These are phyloP conservation scores for Ifrita kowaldi DNA, from an alignment of 2,113 vertebrate species.

Conservation along the genomic window DNA sequence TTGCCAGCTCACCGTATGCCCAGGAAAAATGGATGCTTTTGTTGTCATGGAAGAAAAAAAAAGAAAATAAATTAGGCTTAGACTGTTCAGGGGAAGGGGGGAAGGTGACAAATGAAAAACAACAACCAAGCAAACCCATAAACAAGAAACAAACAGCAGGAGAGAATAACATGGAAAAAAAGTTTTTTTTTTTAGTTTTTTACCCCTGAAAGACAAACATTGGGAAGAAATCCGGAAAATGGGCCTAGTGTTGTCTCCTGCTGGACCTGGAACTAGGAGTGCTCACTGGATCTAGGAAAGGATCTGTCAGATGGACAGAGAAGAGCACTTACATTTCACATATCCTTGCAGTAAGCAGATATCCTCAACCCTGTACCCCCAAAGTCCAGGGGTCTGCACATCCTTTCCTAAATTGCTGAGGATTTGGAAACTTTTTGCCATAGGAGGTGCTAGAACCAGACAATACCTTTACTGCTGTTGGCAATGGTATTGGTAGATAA, in stretches of 20 bases:
- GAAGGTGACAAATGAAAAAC: not conserved
- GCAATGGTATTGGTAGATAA: not conserved
- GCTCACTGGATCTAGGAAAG: not conserved
- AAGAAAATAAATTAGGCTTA: not conserved
- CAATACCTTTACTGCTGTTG: not conserved
- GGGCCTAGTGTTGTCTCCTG: not conserved
- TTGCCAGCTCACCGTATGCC: not conserved
- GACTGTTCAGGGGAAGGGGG: too few relatives aligned
- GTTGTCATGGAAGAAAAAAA: too few relatives aligned
- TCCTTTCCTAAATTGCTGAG: not conserved
- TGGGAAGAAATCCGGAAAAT: not conserved
- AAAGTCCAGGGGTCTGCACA: not conserved
- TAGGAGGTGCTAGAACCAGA: not conserved
- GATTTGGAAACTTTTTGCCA: not conserved
- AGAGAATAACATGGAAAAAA: not conserved
- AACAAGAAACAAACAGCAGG: not conserved
- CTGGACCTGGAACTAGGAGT: not conserved
- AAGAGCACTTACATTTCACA: not conserved
- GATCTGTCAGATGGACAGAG: not conserved
- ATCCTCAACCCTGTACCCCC: not conserved
- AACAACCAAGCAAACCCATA: not conserved
- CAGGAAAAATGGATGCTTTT: not conserved
- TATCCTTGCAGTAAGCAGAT: not conserved
- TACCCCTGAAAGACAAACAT: not conserved
- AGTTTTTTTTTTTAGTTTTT: not conserved